Evolutionary conservation across 1,140 invertebrate genomes (phyloP), one percentile per base, ranked within the genome.

Genomic region (Zaprionus ghesquierei): DNA sequence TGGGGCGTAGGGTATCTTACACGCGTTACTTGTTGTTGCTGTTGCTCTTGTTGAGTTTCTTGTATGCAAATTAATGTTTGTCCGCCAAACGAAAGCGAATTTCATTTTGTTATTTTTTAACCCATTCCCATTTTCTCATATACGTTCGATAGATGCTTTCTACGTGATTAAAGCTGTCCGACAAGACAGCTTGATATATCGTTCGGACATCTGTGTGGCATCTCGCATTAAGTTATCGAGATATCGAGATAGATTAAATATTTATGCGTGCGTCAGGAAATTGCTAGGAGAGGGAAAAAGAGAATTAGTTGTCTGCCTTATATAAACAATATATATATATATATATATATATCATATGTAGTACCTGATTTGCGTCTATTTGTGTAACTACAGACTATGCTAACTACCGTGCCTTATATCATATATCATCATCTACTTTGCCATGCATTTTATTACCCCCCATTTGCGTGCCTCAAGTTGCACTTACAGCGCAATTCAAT

Each of bases 401-500:
- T 25, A 25, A 25, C 20, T 35, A 44, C 35, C 10, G 8, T 46
- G 12, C 27, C 18, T 12, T 12, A 35, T 68, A 46, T 61, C 53
- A 31, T 50, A 73, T 20, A 29, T 20, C 27, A 53, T 20, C 33
- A 33, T n/a, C 29, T 29, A 22, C 35, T 22, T 1, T 31, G 10
- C 35, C 54, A 46, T 18, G 9, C 13, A 65, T 64, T 50, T 50
- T 54, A 68, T 38, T 66, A 59, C 63, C 38, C 51, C 6, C 31
- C 15, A 44, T 51, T 51, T 18, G 53, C 66, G 64, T 54, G 50
- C 71, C 41, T 64, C 20, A 60, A 70, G 60, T 64, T 64, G 44
- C 68, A 70, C 69, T 69, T 58, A 41, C 65, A 69, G 51, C 58
- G 66, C 71, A 74, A 59, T 64, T 75, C 60, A 75, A 74, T 74